Evolutionary conservation across 2,797 vertebrate species (phyloP).

Genomic region (Eulemur albifrons): DNA sequence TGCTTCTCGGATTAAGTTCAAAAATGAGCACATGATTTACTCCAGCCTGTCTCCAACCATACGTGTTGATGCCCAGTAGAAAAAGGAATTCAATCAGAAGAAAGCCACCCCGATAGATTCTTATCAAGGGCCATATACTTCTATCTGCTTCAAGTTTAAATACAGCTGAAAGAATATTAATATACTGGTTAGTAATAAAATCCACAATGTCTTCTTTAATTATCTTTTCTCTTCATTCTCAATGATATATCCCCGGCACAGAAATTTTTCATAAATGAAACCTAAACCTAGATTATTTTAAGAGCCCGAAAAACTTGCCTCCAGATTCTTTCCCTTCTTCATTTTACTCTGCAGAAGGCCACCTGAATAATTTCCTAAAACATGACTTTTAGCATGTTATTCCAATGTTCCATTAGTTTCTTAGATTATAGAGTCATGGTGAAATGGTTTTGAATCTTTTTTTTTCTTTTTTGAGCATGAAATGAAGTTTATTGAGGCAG

Average conservation of each 20-base stretch:
- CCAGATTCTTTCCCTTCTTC: background rate
- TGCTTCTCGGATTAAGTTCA: constrained; percentile 98
- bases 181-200: constrained; percentile 16
- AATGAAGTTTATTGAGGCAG: too few species aligned
- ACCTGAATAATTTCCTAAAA: constrained; percentile 8
- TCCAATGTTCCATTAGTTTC: background rate
- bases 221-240: constrained; percentile 36
- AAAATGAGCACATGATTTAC: constrained; percentile 99
- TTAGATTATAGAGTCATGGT: background rate
- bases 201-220: background rate
- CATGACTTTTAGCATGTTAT: background rate
- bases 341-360: constrained; percentile 8
- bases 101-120: constrained; percentile 99
- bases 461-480: too few species aligned
- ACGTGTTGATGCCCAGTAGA: constrained; percentile 98
- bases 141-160: constrained; percentile 85
- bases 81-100: constrained; percentile 99
- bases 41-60: constrained; percentile 98
- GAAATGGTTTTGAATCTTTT: background rate
- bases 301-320: background rate
- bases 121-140: constrained; percentile 94
- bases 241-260: background rate
- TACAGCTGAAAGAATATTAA: constrained; percentile 84
- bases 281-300: constrained; percentile 14
- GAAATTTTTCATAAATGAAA: constrained; percentile 45